Evolutionary conservation across 2,113 vertebrate species (phyloP).

Genomic region (Asarcornis scutulata): DNA sequence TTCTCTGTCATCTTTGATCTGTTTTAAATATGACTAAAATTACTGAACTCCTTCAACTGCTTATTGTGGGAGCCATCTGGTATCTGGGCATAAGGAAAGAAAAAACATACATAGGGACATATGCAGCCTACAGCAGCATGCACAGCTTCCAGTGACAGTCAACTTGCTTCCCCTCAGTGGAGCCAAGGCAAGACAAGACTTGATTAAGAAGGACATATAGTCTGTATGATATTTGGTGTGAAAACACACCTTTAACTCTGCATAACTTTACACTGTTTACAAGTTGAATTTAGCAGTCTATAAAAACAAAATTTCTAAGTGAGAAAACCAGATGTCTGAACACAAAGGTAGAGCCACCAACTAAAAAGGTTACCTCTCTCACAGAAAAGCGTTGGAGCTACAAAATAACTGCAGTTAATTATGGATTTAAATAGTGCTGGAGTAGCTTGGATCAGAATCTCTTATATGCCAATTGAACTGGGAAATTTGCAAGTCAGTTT

Average conservation of each 20-base stretch:
- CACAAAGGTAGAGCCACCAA: neutral
- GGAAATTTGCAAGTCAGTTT: neutral
- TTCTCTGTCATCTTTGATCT: neutral
- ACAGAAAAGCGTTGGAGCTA: neutral
- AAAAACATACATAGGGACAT: neutral
- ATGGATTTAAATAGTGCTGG: neutral
- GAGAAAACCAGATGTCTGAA: neutral
- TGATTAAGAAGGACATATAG: neutral
- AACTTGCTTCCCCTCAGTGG: neutral
- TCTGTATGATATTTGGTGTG: neutral
- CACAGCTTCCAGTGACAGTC: neutral
- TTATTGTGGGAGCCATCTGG: constrained; percentile 1
- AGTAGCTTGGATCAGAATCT: neutral
- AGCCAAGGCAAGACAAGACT: neutral
- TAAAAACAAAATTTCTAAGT: neutral
- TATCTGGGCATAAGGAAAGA: neutral
- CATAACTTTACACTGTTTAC: neutral
- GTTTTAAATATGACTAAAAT: constrained; percentile 9
- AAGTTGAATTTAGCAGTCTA: neutral
- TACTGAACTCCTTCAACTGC: neutral
- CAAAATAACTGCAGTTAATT: neutral
- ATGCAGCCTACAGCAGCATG: neutral
- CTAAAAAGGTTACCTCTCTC: neutral
- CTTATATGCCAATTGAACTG: neutral
- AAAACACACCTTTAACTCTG: constrained; percentile 8